phyloP scores from a whole-genome alignment of 1,140 invertebrate genomes.

The Notospermus geniculatus region DNA sequence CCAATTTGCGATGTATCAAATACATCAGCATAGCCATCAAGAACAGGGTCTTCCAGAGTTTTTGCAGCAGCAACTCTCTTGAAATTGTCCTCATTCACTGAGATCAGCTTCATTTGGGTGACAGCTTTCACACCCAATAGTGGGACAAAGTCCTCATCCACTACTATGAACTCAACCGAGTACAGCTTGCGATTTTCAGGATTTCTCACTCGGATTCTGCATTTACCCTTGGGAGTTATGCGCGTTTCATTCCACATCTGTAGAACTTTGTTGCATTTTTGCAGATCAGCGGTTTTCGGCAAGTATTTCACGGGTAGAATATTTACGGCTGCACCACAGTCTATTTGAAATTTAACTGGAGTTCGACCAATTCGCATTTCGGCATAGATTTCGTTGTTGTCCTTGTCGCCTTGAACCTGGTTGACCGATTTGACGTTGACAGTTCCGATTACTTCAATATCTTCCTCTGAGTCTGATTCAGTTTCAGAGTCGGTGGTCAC shows the following conservation, averaged over 20 bases:
- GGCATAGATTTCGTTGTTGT: too few relatives aligned
- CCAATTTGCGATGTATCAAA: slow-evolving; percentile 17
- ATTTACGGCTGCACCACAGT: slow-evolving; percentile 18
- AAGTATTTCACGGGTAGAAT: neutral
- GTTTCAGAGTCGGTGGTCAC: neutral
- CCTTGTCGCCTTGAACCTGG: too few relatives aligned
- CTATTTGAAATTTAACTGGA: slow-evolving; percentile 10
- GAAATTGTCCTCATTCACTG: slow-evolving; percentile 15
- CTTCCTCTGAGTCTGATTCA: neutral
- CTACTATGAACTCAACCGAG: slow-evolving; percentile 19
- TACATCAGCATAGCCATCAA: slow-evolving; percentile 5
- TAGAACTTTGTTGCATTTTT: neutral
- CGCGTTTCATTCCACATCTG: slow-evolving; percentile 11
- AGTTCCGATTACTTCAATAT: slow-evolving; percentile 12
- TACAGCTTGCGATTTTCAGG: slow-evolving; percentile 17
- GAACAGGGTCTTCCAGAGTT: neutral
- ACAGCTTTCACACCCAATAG: slow-evolving; percentile 14
- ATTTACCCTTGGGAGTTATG: neutral
- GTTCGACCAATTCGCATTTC: too few relatives aligned
- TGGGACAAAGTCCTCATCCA: slow-evolving; percentile 13
- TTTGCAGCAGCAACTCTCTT: neutral
- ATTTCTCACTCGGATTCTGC: slow-evolving; percentile 8
- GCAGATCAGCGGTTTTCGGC: neutral
- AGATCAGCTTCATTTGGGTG: slow-evolving; percentile 20
- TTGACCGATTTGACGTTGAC: too few relatives aligned